Evolutionary conservation across 2,113 vertebrate genomes (phyloP).

Genomic region (Grammomys surdaster): DNA sequence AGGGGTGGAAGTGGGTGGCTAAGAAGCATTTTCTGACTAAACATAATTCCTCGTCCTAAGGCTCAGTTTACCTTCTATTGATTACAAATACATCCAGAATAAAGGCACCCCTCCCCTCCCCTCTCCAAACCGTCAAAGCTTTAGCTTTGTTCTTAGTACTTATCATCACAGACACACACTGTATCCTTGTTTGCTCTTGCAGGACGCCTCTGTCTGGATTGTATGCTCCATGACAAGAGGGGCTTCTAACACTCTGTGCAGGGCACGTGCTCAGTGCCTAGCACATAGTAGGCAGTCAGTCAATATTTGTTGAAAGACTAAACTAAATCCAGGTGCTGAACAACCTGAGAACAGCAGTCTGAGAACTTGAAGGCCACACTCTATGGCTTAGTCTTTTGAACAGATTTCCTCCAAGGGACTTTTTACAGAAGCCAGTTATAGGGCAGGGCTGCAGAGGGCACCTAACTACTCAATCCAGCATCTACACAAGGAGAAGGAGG

Average conservation of each 20-base stretch:
- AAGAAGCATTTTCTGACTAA: background rate
- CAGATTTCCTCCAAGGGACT: slow-evolving; percentile 27
- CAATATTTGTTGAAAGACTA: slow-evolving; percentile 47
- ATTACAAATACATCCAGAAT: background rate
- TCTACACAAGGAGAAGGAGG: background rate
- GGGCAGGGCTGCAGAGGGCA: background rate
- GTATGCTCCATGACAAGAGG: background rate
- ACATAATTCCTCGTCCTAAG: background rate
- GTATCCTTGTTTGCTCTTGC: background rate
- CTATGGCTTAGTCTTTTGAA: slow-evolving; percentile 42
- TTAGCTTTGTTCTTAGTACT: background rate
- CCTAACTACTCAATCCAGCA: background rate
- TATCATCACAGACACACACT: background rate
- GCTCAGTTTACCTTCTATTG: background rate
- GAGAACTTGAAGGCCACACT: background rate
- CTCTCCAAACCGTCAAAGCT: background rate
- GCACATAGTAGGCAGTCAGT: background rate
- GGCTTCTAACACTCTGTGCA: background rate
- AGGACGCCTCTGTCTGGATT: background rate
- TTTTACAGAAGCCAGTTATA: background rate
- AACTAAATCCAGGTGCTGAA: slow-evolving; percentile 47
- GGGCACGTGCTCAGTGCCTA: background rate
- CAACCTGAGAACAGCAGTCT: slow-evolving; percentile 25
- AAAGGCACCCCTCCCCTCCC: background rate
- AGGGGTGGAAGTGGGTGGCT: background rate